Percentiles rank a stretch among this genome's conserved stretches.
These are phyloP conservation scores for Ectropis crepuscularia DNA, from an alignment of 2,888 invertebrate genomes.

Conservation along the genomic window DNA sequence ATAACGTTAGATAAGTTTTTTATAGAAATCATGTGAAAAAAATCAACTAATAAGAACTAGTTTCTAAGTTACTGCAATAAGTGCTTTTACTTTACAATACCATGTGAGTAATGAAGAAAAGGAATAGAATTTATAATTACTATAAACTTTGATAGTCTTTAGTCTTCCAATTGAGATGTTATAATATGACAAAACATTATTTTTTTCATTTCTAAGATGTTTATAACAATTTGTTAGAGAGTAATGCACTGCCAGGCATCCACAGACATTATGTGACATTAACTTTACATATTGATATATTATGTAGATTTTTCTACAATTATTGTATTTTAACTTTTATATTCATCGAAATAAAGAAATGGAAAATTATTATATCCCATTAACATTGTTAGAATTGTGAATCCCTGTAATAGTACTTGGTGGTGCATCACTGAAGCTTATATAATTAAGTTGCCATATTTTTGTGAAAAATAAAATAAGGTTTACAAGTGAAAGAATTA, in stretches of 20 bases:
- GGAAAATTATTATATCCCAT: too few species aligned
- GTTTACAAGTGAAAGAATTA: constrained; percentile 26
- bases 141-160: constrained; percentile 34
- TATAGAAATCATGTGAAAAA: constrained; percentile 8
- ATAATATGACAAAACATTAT: background rate
- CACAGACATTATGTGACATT: background rate
- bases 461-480: constrained; percentile 31
- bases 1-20: constrained; percentile 5
- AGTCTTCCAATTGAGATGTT: constrained; percentile 36
- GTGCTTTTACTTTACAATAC: constrained; percentile 4
- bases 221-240: background rate
- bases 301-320: too few species aligned
- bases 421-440: background rate
- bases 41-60: background rate
- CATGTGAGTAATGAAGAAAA: background rate
- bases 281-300: too few species aligned
- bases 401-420: background rate
- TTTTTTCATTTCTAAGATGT: constrained; percentile 2
- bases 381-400: background rate
- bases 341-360: too few species aligned
- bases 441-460: constrained; percentile 33
- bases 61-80: constrained; percentile 5
- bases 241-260: background rate
- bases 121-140: background rate
- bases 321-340: too few species aligned